Conservation (phyloP, 1,140 invertebrate species). For the Ceratosolen solmsi region DNA sequence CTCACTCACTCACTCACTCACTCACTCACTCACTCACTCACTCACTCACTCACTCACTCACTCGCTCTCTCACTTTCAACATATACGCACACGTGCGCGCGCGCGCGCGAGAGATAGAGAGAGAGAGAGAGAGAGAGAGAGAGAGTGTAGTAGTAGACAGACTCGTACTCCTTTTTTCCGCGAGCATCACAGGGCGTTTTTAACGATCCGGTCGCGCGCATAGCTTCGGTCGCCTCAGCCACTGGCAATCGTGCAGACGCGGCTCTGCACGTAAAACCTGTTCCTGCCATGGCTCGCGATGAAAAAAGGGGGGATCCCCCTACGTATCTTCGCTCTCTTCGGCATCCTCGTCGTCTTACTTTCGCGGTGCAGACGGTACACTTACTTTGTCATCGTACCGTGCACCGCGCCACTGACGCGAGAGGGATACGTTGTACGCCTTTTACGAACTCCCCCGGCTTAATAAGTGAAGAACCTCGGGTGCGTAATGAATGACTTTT, state of each 20-base stretch:
- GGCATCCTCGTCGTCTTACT: constrained; percentile 1
- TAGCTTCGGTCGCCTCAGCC: constrained; percentile 15
- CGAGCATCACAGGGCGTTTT: constrained; percentile 44
- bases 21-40: no score
- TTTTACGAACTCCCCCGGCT: background rate
- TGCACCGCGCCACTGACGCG: background rate
- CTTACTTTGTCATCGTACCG: constrained; percentile 36
- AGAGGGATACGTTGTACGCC: background rate
- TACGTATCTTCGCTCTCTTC: background rate
- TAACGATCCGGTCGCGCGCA: constrained; percentile 48
- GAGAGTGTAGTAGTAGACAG: no score
- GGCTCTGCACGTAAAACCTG: constrained; percentile 57
- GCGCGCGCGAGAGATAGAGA: no score
- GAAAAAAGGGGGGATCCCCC: constrained; percentile 27
- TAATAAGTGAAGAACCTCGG: background rate
- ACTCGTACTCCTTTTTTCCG: constrained; percentile 42
- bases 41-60: no score
- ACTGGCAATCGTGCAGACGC: constrained; percentile 19
- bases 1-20: background rate
- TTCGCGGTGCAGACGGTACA: constrained; percentile 17
- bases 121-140: no score
- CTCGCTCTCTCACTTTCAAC: no score
- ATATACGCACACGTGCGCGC: no score
- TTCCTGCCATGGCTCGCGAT: constrained; percentile 47
- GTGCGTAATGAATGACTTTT: background rate